A percentile compares a stretch with the other conserved stretches of the same genome.
These are phyloP conservation scores for Andrena chrysosceles DNA, from an alignment of 2,888 invertebrate species.

Conservation along the genomic window DNA sequence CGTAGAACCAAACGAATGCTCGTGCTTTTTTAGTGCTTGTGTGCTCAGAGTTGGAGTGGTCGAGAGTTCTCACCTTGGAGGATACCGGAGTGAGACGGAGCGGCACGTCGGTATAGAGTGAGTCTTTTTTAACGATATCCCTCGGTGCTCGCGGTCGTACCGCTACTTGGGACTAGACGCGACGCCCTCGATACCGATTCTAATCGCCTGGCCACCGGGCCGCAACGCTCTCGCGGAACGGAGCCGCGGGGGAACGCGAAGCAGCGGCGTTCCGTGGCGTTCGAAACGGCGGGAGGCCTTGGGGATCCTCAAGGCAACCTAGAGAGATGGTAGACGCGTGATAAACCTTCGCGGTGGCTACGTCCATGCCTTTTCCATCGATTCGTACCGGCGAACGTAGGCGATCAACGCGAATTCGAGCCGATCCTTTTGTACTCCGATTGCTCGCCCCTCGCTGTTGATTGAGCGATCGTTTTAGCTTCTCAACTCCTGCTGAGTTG, in stretches of 20 bases:
- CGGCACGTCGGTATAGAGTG: constrained; percentile 11
- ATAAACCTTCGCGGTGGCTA: constrained; percentile 33
- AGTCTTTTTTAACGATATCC: constrained; percentile 19
- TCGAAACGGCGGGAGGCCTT: constrained; percentile 48
- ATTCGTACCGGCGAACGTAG: no score
- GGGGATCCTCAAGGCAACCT: constrained; percentile 52
- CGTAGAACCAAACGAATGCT: not conserved
- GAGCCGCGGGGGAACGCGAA: constrained; percentile 7
- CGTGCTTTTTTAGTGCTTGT: constrained; percentile 10
- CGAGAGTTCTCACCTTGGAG: constrained; percentile 3
- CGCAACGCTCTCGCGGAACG: constrained; percentile 12
- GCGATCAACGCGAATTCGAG: not conserved
- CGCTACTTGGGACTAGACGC: not conserved
- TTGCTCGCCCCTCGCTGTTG: not conserved
- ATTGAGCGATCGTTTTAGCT: not conserved
- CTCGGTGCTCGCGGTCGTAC: not conserved
- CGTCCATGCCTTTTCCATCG: constrained; percentile 8
- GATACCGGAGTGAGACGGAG: not conserved
- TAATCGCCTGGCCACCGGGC: not conserved
- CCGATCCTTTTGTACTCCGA: constrained; percentile 2
- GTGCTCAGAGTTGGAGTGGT: not conserved
- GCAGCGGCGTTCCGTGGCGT: constrained; percentile 26
- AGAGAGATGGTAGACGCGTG: constrained; percentile 55
- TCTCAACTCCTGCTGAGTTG: not conserved
- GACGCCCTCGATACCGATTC: not conserved